Conservation (phyloP, 2,797 vertebrate species). For the Dromococcyx pavoninus region DNA sequence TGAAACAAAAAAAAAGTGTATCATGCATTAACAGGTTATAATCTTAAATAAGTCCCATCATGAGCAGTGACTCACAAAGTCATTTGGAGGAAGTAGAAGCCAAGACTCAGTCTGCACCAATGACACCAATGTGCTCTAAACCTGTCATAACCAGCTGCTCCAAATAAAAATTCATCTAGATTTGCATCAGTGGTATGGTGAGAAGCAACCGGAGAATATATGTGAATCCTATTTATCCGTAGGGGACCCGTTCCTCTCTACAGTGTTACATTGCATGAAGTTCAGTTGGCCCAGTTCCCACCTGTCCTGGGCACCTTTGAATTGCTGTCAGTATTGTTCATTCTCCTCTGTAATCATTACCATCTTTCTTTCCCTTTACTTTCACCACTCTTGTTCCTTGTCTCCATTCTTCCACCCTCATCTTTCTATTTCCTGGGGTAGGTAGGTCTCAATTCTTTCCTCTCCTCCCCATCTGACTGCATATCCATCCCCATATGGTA, state of each 20-base stretch:
- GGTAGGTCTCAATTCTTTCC: background rate
- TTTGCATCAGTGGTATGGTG: background rate
- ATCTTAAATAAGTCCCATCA: background rate
- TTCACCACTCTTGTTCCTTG: background rate
- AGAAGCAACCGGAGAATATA: background rate
- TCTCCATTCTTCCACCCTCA: fast-evolving
- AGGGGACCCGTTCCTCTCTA: background rate
- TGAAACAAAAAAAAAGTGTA: background rate
- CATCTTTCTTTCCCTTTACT: background rate
- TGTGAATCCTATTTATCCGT: background rate
- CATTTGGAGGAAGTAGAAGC: background rate
- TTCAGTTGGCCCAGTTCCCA: background rate
- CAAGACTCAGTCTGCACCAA: background rate
- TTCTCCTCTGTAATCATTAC: background rate
- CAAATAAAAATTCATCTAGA: background rate
- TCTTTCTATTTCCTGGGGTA: background rate
- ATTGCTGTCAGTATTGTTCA: background rate
- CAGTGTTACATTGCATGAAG: background rate
- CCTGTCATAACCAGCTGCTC: background rate
- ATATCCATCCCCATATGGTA: background rate
- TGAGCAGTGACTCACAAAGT: background rate
- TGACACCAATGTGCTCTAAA: background rate
- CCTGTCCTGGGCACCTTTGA: background rate
- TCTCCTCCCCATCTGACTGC: background rate
- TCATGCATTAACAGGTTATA: background rate